Conservation (phyloP, 2,888 invertebrate species). For the Orchestes rusci region DNA sequence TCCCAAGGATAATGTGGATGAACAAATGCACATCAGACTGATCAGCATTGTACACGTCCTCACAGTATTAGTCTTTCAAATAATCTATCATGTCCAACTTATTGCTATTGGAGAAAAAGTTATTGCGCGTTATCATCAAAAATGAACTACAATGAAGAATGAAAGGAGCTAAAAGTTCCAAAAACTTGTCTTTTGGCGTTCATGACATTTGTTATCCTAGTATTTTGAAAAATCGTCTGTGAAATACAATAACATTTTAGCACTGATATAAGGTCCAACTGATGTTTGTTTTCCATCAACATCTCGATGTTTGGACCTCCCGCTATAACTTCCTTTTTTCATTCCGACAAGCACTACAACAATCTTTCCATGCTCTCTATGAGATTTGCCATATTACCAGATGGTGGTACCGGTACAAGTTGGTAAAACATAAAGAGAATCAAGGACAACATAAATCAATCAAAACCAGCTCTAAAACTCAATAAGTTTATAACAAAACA, state of each 20-base stretch:
- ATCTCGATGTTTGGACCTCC: constrained; percentile 4
- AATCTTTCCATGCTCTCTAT: too few relatives aligned
- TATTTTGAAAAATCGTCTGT: background rate
- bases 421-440: too few relatives aligned
- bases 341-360: too few relatives aligned
- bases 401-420: too few relatives aligned
- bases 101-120: background rate
- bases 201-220: background rate
- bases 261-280: background rate
- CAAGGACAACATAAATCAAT: too few relatives aligned
- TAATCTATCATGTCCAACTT: background rate
- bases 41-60: background rate
- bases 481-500: too few relatives aligned
- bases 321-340: too few relatives aligned
- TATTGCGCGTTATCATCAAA: constrained; percentile 6
- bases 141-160: background rate
- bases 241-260: background rate
- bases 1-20: background rate
- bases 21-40: constrained; percentile 3
- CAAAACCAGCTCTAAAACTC: too few relatives aligned
- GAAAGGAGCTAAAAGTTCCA: constrained; percentile 1
- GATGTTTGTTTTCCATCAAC: background rate
- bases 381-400: too few relatives aligned
- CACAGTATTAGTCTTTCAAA: constrained; percentile 2
- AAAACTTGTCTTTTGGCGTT: background rate